Base-by-base conservation (phyloP, 2,797 vertebrate genomes). In the Enteromius argenteus region DNA sequence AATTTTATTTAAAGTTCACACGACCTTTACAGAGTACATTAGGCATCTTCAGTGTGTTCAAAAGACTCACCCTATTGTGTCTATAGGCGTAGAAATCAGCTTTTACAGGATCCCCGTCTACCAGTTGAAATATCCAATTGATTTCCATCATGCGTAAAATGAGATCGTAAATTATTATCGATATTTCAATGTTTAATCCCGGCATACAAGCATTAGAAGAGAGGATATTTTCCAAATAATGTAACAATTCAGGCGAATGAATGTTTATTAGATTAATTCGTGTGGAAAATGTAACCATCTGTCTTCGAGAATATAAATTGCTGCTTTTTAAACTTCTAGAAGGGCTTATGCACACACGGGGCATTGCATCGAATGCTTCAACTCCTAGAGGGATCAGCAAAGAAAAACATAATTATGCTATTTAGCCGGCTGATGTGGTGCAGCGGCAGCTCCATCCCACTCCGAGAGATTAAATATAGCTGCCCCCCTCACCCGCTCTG, bases 371-470 rank as follows among this genome's bases (percentile, higher is more conserved):
- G 90, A 92, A 87, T 89, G 91, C 86, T 90, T 88, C 80, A 86
- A 80, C 75, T 81, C 90, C 88, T 86, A 46, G 71, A 89, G 90
- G 92, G 90, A 92, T 87, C 89, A 89, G 87, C 86, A 87, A 87
- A 90, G 87, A 85, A 86, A 90, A 86, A 89, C 90, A 92, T 92
- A 93, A 94, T 95, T 93, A 94, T 94, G 92, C 93, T 94, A 92
- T 94, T 94, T 95, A 95, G 89, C 91, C 90, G 91, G 93, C 89
- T 94, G 94, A 94, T 94, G 93, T 93, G 94, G 92, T 91, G 93
- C 93, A 92, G 93, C 93, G 92, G 92, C 90, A 92, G 91, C 91
- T 92, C 85, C 88, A 89, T 90, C 92, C 91, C 93, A 93, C 93
- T 94, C 89, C 89, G 92, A 91, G 92, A 94, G 94, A 94, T 95